These are phyloP conservation scores for Brachyopa scutellaris DNA, from an alignment of 2,888 invertebrate species.

Conservation along the genomic window DNA sequence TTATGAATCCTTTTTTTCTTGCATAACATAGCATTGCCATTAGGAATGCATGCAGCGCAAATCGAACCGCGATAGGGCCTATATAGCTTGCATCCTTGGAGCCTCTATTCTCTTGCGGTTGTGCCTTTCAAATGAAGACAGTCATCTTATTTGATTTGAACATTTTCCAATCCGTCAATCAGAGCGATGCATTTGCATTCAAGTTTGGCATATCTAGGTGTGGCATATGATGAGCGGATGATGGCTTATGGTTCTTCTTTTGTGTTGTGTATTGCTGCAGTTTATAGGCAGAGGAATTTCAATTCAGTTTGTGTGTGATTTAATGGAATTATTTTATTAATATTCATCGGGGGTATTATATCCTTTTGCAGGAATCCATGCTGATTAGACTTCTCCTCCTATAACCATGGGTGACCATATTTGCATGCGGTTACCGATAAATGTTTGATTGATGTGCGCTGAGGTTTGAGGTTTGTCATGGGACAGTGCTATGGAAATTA, in stretches of 20 bases:
- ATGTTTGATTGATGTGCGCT: slow-evolving; percentile 62
- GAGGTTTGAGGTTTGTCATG: slow-evolving; percentile 25
- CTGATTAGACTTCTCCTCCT: slow-evolving; percentile 37
- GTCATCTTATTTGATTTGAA: background rate
- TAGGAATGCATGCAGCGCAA: slow-evolving; percentile 44
- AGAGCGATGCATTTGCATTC: slow-evolving; percentile 49
- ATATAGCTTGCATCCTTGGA: background rate
- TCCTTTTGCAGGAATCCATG: slow-evolving; percentile 46
- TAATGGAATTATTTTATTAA: slow-evolving; percentile 64
- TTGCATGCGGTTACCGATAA: slow-evolving; percentile 44
- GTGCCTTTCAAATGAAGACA: background rate
- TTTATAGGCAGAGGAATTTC: too few relatives aligned
- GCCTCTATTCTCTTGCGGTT: background rate
- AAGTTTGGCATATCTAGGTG: slow-evolving; percentile 55
- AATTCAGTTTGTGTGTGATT: slow-evolving; percentile 23
- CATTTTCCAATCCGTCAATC: slow-evolving; percentile 63
- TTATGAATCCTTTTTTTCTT: slow-evolving; percentile 63
- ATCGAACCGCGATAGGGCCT: slow-evolving; percentile 13
- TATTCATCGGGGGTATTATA: slow-evolving; percentile 55
- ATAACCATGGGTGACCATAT: slow-evolving; percentile 21
- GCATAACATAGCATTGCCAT: slow-evolving; percentile 55
- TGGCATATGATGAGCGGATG: slow-evolving; percentile 46
- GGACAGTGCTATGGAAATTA: too few relatives aligned
- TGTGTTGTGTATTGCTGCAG: too few relatives aligned
- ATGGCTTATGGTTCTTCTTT: slow-evolving; percentile 7